Evolutionary conservation across 2,797 vertebrate species (phyloP).

Genomic region (Arctocebus calabarensis): DNA sequence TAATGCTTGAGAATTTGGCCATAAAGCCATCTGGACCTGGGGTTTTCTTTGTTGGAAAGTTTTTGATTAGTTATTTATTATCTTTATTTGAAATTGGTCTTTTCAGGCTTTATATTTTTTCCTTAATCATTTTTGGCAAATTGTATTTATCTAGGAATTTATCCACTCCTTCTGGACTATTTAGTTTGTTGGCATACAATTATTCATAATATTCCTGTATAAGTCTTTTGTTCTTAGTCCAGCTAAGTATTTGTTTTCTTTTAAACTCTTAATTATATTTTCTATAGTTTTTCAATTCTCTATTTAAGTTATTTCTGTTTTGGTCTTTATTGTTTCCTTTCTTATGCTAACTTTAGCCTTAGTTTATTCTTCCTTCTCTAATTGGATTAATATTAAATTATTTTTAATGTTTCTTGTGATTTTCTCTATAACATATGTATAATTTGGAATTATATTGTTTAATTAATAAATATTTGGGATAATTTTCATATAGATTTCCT

Average conservation of each 20-base stretch:
- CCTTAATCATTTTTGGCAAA: not conserved
- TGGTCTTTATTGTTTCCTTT: not conserved
- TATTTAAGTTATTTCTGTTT: not conserved
- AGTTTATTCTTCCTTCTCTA: not conserved
- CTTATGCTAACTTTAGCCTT: not conserved
- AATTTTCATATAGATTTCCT: not conserved
- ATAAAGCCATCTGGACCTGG: not conserved
- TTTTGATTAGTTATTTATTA: not conserved
- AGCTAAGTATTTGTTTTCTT: not conserved
- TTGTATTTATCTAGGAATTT: not conserved
- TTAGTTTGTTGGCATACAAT: not conserved
- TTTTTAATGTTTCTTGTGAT: not conserved
- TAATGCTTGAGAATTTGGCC: not conserved
- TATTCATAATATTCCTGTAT: not conserved
- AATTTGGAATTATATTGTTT: not conserved
- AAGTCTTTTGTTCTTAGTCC: not conserved
- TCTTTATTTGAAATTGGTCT: not conserved
- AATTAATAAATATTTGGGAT: not conserved
- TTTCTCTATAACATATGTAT: not conserved
- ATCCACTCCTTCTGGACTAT: not conserved
- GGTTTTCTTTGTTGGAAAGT: not conserved
- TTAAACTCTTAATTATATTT: not conserved
- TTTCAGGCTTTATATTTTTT: not conserved
- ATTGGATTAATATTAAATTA: not conserved
- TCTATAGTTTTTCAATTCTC: not conserved